Evolutionary conservation across 2,888 invertebrate genomes (phyloP), one percentile per base, ranked within the genome.

Genomic region (Cheilosia impressa): DNA sequence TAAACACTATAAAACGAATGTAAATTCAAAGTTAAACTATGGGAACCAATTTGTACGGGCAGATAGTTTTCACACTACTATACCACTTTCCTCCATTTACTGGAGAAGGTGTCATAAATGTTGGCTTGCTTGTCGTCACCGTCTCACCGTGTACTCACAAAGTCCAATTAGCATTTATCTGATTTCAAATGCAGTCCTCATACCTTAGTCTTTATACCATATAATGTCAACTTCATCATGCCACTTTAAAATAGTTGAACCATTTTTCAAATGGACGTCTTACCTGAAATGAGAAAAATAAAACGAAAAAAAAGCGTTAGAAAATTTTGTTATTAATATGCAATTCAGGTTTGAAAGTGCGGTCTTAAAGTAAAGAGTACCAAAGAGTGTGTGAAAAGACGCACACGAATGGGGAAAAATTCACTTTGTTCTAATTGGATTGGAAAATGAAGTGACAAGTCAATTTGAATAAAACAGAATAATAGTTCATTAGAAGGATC

Each of bases 211-310:
- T 27, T 53, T 38, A 13, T 43, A 38, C 43, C 60, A 60, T 24
- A n/a, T 34, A 60, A 38, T 65, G 63, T 71, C 66, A 66, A 55
- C 66, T 73, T 60, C 65, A 83, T 78, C 55, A 52, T 69, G 53
- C 73, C 57, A 52, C 38, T 55, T 41, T 9, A 22, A 62, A 22
- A 41, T 34, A 31, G 15, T 69, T 65, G 17, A 73, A 62, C 50
- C 53, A 68, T 62, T 78, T 71, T 63, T 65, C 68, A 69, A 69
- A 63, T 72, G 52, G 76, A 85, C 68, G 52, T 77, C 85, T 85
- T 85, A 85, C 85, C 85, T 85, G 81, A 68, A 85, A 85, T 63
- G 19, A 81, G 0, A 79, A 69, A 68, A 31, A 17, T 31, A 31
- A 38, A 60, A 19, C 47, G 4, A 66, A 13, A 43, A 15, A 66